Percentiles rank a stretch among this genome's conserved stretches.
Conservation (phyloP, 2,888 invertebrate genomes). For the Peribatodes rhomboidaria region DNA sequence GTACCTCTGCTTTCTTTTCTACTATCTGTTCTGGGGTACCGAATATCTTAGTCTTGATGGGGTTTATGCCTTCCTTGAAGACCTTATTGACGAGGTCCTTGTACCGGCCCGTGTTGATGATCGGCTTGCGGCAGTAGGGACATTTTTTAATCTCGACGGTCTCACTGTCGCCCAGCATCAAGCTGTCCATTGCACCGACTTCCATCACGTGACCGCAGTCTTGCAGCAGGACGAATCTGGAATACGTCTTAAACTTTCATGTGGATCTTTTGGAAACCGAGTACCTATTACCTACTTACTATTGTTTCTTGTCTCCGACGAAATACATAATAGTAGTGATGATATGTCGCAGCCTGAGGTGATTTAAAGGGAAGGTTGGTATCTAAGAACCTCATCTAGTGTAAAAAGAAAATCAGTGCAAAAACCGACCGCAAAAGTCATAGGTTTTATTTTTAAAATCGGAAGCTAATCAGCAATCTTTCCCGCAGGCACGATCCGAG, state of each 20-base stretch:
- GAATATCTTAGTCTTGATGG: conserved; percentile 72
- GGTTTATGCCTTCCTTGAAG: conserved; percentile 71
- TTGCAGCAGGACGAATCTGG: conserved; percentile 82
- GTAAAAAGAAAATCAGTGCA: too few relatives aligned
- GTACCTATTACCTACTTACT: too few relatives aligned
- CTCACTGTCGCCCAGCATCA: conserved; percentile 69
- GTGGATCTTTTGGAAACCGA: not conserved
- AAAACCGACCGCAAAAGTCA: too few relatives aligned
- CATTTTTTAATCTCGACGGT: conserved; percentile 76
- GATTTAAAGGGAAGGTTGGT: too few relatives aligned
- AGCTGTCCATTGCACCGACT: conserved; percentile 73
- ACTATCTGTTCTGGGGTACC: conserved; percentile 64
- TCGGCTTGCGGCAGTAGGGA: conserved; percentile 87
- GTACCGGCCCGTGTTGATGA: conserved; percentile 86
- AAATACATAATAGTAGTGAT: too few relatives aligned
- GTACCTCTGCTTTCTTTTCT: conserved; percentile 49
- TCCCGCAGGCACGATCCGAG: too few relatives aligned
- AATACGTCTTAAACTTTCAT: conserved; percentile 36
- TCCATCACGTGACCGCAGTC: conserved; percentile 85
- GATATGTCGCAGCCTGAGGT: too few relatives aligned
- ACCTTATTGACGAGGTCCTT: conserved; percentile 80
- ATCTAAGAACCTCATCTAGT: too few relatives aligned
- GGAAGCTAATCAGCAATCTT: too few relatives aligned
- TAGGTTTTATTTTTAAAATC: too few relatives aligned
- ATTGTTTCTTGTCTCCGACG: too few relatives aligned